Evolutionary conservation across 2,888 invertebrate species (phyloP), one percentile per base, ranked within the genome.

Genomic region (Napeogenes sylphis): DNA sequence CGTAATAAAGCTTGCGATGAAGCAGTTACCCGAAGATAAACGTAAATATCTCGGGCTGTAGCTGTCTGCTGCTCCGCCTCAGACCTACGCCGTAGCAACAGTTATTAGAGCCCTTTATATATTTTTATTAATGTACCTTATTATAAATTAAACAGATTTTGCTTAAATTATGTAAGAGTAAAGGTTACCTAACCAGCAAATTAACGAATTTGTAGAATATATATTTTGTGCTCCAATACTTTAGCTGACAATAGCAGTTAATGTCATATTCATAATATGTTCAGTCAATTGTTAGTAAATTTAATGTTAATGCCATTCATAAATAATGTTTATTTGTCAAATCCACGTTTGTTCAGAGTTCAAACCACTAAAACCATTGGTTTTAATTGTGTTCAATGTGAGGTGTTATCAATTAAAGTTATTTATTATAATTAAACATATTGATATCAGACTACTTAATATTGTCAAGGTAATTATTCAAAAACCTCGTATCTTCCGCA

Each of bases 1-100:
- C 85, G 89, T 89, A 90, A 90, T 90, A 90, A 90, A 90, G 90
- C 90, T 90, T 87, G 89, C 87, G 88, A 90, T 90, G 89, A 90
- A 90, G 90, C 87, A 88, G 87, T 90, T 90, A 87, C 85, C 86
- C 88, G 83, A 84, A 90, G 90, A 89, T 90, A 89, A 89, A 89
- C 90, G 87, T 90, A 89, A 90, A 90, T 88, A 89, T 89, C 85
- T 85, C 82, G 79, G 83, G 79, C 81, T 82, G 81, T 82, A 80
- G 82, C 82, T 80, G 85, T 83, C 82, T 76, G 83, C 76, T 73
- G 73, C 70, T 71, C 70, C 75, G 72, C 77, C 76, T 76, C 74
- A 72, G 68, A 71, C 70, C 72, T 68, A 72, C 69, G 66, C 71
- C 73, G 71, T 68, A 59, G 66, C 68, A 67, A 70, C 71, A 59